Base-by-base conservation (phyloP, 2,888 invertebrate species). In the Cryptus viduatorius region DNA sequence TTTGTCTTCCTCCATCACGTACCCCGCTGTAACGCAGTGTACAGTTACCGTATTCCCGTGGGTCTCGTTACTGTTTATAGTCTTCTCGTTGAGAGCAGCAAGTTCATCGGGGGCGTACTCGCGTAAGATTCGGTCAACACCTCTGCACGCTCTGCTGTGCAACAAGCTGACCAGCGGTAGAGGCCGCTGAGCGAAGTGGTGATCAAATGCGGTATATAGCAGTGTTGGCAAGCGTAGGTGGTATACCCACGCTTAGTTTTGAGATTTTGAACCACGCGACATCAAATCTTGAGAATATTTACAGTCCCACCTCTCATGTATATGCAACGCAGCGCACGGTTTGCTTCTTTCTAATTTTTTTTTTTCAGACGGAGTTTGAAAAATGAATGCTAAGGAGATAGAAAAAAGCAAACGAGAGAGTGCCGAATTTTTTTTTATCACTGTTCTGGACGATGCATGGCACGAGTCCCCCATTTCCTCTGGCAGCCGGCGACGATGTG, bases 391-490 rank as follows among this genome's bases (percentile, higher is more conserved):
- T 65, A 19, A 7, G 69, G 10, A 24, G 19, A 24, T 61, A 73
- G 56, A 71, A 68, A 37, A n/a, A 16, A 78, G 53, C 53, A 77
- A 71, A 59, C n/a, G 16, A 56, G 65, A 72, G 73, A 44, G 48
- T 3, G 42, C 61, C 77, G 61, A 80, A 3, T 53, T 24, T 61
- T 64, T 67, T 50, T 81, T 64, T 48, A 73, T 67, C 78, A 68
- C 67, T 64, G 46, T 59, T 65, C 61, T 14, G 64, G 67, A 85
- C 81, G 78, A 86, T 79, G 85, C 72, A 84, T 76, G 80, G 79
- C 65, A 79, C 72, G 59, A 59, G 73, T 75, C 71, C 16, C 76
- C 64, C 37, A 31, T 82, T 76, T 79, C 56, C 29, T 50, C 59
- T 71, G 48, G 29, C 75, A 14, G 65, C 16, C 65, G 44, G 14